These are phyloP conservation scores for Rhagoletis pomonella DNA, from an alignment of 1,140 invertebrate species.

Conservation along the genomic window DNA sequence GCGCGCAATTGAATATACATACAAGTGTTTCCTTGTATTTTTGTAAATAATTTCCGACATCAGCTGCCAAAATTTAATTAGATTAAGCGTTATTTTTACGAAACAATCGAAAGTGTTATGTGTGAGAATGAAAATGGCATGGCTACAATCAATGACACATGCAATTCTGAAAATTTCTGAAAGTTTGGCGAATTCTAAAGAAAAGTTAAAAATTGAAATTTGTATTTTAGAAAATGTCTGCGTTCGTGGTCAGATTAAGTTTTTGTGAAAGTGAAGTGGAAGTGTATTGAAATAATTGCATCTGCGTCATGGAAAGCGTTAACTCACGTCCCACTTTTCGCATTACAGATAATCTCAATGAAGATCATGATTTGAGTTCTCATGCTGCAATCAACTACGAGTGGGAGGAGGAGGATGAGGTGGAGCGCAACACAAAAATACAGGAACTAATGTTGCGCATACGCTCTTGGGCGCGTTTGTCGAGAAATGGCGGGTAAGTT, in stretches of 20 bases:
- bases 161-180: background rate
- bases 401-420: constrained; percentile 61
- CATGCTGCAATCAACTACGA: background rate
- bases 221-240: no score
- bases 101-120: background rate
- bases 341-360: constrained; percentile 18
- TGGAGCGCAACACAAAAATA: constrained; percentile 64
- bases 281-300: background rate
- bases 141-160: background rate
- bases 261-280: background rate
- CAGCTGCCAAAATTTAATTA: constrained; percentile 19
- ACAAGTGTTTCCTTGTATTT: background rate
- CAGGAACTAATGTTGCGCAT: constrained; percentile 63
- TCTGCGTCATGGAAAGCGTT: background rate
- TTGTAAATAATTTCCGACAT: background rate
- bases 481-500: background rate
- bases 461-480: constrained; percentile 4
- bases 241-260: background rate
- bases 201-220: no score
- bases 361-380: background rate
- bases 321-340: background rate
- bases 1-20: background rate
- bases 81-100: background rate
- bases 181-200: no score
- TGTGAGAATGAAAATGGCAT: background rate